Base-by-base conservation (phyloP, 2,797 vertebrate genomes). In the Malurus leucopterus region DNA sequence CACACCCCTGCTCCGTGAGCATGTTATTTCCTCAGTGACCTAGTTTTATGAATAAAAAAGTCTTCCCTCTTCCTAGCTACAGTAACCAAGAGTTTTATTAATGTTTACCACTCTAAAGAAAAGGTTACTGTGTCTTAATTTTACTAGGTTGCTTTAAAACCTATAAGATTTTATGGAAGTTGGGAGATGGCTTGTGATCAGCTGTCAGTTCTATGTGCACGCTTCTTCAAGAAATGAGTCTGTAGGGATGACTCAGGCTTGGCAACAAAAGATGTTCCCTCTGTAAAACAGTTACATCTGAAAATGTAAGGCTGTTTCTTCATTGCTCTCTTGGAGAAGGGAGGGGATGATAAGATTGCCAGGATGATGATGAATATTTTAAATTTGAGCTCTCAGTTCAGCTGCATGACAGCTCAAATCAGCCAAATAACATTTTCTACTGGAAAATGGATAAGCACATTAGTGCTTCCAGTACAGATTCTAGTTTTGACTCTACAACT, bases 261-360 rank as follows among this genome's bases (percentile, higher is more conserved):
- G 95, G 93, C 93, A 94, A 89, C 86, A 92, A 89, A 93, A 95
- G 89, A 95, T 92, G 71, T 93, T 95, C 86, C 57, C 32, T 95
- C 68, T 84, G 57, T 89, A 84, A 86, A 95, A 76, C 70, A 88
- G 95, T 91, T 93, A 89, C 50, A 83, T 89, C 83, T 92, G 74
- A 91, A 81, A 95, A 95, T 89, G 49, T 89, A 88, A 67, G 83
- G 47, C 57, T 78, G 5, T 84, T 92, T 79, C 77, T 92, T 92
- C 80, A 32, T 82, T 91, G 68, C 68, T 86, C 2, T 86, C 80
- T 76, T 75, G 38, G 44, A 72, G 67, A 40, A 53, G 13, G 8
- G 53, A 49, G 17, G 4, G 24, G 16, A 24, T 75, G 20, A 6
- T 18, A 67, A 81, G 9, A 63, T 74, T 89, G 89, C 83, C 65